phyloP scores from a whole-genome alignment of 2,888 invertebrate genomes.

The Rhagonycha lutea region DNA sequence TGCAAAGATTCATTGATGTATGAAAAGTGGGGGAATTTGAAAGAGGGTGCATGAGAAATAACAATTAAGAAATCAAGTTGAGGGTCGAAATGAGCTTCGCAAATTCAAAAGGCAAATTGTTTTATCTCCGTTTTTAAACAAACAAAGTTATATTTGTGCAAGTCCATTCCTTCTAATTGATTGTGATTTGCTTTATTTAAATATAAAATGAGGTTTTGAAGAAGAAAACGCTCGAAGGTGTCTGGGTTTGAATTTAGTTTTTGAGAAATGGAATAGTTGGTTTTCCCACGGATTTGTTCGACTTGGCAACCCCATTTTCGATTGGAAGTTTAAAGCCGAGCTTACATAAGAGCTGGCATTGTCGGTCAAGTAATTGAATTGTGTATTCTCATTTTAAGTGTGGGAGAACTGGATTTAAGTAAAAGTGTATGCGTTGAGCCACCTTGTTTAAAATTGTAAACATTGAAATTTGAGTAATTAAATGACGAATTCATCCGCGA shows the following conservation, averaged over 20 bases:
- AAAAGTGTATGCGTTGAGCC: constrained; percentile 1
- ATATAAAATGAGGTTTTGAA: neutral
- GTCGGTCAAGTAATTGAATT: constrained; percentile 17
- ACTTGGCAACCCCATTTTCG: neutral
- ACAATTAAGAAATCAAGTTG: neutral
- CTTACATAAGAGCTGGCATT: constrained; percentile 10
- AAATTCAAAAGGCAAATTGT: neutral
- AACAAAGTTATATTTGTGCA: neutral
- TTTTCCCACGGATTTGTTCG: neutral
- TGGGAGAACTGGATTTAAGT: constrained; percentile 27
- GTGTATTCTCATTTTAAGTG: constrained; percentile 12
- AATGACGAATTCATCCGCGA: constrained; percentile 6
- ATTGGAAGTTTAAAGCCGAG: neutral
- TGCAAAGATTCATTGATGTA: neutral
- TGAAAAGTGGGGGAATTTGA: neutral
- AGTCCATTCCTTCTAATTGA: neutral
- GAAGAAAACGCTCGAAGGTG: too few species aligned
- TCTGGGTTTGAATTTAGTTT: neutral
- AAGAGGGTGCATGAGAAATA: neutral
- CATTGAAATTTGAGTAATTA: neutral
- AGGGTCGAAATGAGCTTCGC: neutral
- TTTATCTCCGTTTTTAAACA: neutral
- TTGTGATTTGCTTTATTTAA: neutral
- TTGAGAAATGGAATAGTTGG: neutral
- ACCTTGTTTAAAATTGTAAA: neutral